Evolutionary conservation across 2,888 invertebrate genomes (phyloP).

Genomic region (Ferdinandea cuprea): DNA sequence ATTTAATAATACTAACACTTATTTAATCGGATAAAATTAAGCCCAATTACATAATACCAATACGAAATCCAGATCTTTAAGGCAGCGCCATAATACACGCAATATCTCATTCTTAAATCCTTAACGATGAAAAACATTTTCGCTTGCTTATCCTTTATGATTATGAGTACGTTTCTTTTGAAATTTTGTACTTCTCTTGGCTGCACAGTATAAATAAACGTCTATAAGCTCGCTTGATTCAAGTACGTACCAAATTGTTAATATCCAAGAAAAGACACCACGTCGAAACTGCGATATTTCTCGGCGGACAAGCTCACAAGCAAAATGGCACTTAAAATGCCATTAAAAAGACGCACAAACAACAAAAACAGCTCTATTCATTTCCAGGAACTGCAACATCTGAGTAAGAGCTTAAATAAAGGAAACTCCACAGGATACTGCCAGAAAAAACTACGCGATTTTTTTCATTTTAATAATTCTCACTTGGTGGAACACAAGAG

Average conservation of each 20-base stretch:
- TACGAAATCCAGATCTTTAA: no score
- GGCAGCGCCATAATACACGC: no score
- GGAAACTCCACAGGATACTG: conserved; percentile 2
- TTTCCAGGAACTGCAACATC: neutral
- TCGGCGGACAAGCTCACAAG: neutral
- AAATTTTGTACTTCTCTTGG: neutral
- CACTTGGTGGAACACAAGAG: neutral
- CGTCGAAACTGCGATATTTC: neutral
- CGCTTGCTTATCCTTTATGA: neutral
- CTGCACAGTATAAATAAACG: neutral
- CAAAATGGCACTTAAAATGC: conserved; percentile 38
- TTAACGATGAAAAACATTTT: neutral
- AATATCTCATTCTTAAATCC: neutral
- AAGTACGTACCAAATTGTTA: conserved; percentile 2
- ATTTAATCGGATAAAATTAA: no score
- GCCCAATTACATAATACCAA: no score
- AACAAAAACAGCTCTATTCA: neutral
- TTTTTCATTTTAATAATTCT: neutral
- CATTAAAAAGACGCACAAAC: conserved; percentile 25
- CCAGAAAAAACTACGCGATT: neutral
- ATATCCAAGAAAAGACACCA: neutral
- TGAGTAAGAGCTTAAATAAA: neutral
- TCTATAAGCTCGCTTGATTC: neutral
- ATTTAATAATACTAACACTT: no score
- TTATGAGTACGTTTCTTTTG: neutral